phyloP scores from a whole-genome alignment of 2,797 vertebrate genomes.

The Benthosema pterotum region DNA sequence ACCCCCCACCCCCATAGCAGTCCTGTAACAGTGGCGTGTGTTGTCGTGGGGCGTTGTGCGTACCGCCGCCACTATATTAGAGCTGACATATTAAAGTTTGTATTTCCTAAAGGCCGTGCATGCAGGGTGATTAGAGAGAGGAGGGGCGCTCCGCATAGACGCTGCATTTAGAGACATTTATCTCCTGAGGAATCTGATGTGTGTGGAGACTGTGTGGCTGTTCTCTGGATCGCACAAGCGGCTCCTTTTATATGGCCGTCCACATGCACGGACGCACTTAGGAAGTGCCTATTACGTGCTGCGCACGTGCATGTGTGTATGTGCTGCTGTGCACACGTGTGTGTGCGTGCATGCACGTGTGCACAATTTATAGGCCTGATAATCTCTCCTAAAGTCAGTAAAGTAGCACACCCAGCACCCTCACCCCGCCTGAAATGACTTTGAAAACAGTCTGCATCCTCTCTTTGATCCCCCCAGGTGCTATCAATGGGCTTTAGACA shows the following conservation, averaged over 20 bases:
- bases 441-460: conserved; percentile 61
- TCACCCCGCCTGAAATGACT: conserved; percentile 41
- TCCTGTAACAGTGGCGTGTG: not conserved
- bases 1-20: no score
- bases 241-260: conserved; percentile 52
- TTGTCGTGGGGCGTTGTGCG: no score
- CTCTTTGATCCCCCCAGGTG: conserved; percentile 59
- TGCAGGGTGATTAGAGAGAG: conserved; percentile 43
- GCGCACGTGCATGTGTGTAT: not conserved
- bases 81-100: no score
- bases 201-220: conserved; percentile 56
- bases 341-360: conserved; percentile 37
- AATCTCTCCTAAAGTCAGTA: conserved; percentile 64
- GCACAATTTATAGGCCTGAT: conserved; percentile 57
- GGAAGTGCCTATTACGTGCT: not conserved
- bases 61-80: no score
- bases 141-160: not conserved
- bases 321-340: no score
- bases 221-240: conserved; percentile 57
- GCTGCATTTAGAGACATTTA: conserved; percentile 59
- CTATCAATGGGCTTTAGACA: conserved; percentile 68
- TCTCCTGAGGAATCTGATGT: conserved; percentile 65
- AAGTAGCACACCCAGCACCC: conserved; percentile 26
- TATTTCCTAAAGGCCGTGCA: conserved; percentile 12
- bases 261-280: conserved; percentile 38